phyloP scores from a whole-genome alignment of 2,797 vertebrate species.

The Gambusia yucatana region DNA sequence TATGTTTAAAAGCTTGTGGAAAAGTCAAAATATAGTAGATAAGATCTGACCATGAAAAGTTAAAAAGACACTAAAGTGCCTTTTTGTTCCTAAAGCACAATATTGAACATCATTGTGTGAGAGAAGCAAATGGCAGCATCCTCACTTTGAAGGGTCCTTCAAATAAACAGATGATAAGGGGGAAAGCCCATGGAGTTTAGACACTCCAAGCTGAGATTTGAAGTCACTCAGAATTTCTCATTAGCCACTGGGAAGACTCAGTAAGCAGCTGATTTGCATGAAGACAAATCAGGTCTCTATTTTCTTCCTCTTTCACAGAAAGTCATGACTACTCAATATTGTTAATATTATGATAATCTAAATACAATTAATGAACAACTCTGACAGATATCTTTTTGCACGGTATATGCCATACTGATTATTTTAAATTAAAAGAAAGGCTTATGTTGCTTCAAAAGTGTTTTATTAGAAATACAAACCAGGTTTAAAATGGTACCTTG shows the following conservation, averaged over 20 bases:
- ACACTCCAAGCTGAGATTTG: background rate
- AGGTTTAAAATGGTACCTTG: background rate
- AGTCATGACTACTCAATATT: background rate
- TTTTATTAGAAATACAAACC: background rate
- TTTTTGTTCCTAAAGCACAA: background rate
- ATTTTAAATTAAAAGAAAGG: background rate
- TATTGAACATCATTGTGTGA: background rate
- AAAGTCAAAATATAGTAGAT: background rate
- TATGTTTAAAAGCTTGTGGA: background rate
- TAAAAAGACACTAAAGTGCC: background rate
- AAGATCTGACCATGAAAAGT: background rate
- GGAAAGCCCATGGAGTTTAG: background rate
- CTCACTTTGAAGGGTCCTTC: background rate
- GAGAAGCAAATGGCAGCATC: background rate
- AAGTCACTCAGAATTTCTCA: background rate
- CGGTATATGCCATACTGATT: background rate
- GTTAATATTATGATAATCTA: background rate
- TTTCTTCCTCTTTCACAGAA: background rate
- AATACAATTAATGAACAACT: background rate
- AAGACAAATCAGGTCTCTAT: background rate
- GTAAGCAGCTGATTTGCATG: conserved; percentile 3
- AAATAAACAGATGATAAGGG: background rate
- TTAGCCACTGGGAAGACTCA: background rate
- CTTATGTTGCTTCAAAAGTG: background rate
- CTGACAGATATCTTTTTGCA: background rate